Evolutionary conservation across 2,113 vertebrate genomes (phyloP), one percentile per base, ranked within the genome.

Genomic region (Nyctereutes procyonoides): DNA sequence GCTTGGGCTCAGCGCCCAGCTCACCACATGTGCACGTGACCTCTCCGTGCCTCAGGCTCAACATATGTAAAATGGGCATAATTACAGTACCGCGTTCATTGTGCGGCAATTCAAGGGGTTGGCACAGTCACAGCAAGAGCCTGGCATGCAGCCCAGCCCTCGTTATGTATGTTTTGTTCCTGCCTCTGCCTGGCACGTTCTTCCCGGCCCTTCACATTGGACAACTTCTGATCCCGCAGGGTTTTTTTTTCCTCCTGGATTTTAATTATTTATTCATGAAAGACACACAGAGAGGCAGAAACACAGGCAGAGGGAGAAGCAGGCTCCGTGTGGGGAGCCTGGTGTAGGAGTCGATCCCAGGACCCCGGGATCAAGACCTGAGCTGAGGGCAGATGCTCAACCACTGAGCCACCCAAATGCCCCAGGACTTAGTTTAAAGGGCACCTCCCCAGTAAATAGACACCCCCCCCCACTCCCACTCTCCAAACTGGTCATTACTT

Each of bases 1-100:
- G 6, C 28, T 43, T 80, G 58, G 38, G 56, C 65, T 53, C 58
- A 10, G 5, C 3, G 86, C 19, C 74, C 2, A 32, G 43, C 63
- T 90, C 8, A 15, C 19, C 81, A 74, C 60, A 0, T 22, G 28
- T 15, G 51, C 30, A 20, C 43, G 71, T 43, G 11, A 53, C 35
- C 65, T 84, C 71, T 74, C 86, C 56, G n/a, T 82, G 67, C 83
- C 90, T 95, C 81, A 17, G 77, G 38, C 65, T 93, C 43, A 51
- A 56, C 28, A 8, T 35, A 8, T 38, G 71, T 85, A 53, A 85
- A 79, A 73, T 38, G 38, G 81, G 62, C 28, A 74, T 12, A 51
- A n/a, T 51, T 74, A 30, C 1, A 26, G 38, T 0, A 10, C 87
- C 38, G 9, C 69, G 77, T 22, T 84, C 35, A 7, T 63, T 26